Base-by-base conservation (phyloP, 2,113 vertebrate genomes). In the Morone chrysops region DNA sequence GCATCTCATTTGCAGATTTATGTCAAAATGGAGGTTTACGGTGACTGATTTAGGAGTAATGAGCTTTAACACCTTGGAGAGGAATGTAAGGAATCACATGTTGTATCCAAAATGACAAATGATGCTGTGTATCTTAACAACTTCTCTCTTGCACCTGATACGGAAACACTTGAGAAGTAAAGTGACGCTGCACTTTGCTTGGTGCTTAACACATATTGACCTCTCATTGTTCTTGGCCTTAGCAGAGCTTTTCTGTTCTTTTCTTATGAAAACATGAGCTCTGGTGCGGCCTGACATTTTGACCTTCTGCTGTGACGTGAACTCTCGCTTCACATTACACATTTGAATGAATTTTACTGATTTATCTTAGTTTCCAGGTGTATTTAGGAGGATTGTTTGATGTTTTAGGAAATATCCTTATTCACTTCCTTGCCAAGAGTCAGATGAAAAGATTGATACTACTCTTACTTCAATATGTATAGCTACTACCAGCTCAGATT, bases 151-250 rank as follows among this genome's bases (percentile, higher is more conserved):
- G 65, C 48, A 81, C 68, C 75, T 75, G 82, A 81, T 78, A 43
- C 8, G 8, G 74, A 90, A 84, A 68, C 70, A 74, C 78, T 84
- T 73, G 41, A 68, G 60, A 61, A 31, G 45, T 47, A 70, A 56
- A 60, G 73, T 53, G 79, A 63, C 18, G 8, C 57, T 36, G 59
- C 76, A 73, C 66, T 78, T 4, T 72, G 38, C 57, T 31, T 79
- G 61, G 56, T 71, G 25, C 65, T 90, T 76, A 76, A 87, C 82
- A 80, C 65, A 66, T n/a, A 2, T 6, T 73, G 63, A 85, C 71
- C 68, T 92, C 51, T 66, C 17, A 86, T 73, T 88, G 76, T 91
- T 70, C n/a, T 70, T 68, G 40, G 48, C 38, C 70, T 83, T 60
- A 54, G 47, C 13, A 4, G 40, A 79, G 69, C 61, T 75, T 71